Evolutionary conservation across 1,140 invertebrate genomes (phyloP).

Genomic region (Drosophila ogumai): DNA sequence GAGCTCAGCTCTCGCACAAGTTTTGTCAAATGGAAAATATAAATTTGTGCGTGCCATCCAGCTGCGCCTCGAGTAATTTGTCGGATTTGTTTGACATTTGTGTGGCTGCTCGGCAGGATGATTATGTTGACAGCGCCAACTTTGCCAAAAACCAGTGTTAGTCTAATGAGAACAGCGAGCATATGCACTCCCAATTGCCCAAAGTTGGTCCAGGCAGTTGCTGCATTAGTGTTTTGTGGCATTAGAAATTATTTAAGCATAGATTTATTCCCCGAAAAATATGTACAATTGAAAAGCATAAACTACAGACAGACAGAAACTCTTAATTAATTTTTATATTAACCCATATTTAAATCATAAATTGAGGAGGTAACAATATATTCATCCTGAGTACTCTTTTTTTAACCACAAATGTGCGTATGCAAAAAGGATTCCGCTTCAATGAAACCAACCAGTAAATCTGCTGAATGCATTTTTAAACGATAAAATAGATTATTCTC

Average conservation of each 20-base stretch:
- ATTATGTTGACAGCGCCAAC: constrained; percentile 36
- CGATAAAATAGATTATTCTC: constrained; percentile 28
- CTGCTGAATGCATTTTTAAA: constrained; percentile 38
- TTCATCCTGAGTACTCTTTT: background rate
- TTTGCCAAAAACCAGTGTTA: constrained; percentile 33
- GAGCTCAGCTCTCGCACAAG: constrained; percentile 21
- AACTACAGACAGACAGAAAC: background rate
- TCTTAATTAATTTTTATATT: background rate
- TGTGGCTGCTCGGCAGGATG: constrained; percentile 19
- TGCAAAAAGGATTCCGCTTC: constrained; percentile 31
- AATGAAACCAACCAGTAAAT: constrained; percentile 47
- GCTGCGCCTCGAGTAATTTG: constrained; percentile 62
- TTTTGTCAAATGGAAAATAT: constrained; percentile 65
- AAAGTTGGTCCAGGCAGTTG: constrained; percentile 2
- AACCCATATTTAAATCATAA: background rate
- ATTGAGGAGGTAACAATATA: background rate
- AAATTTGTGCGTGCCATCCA: constrained; percentile 57
- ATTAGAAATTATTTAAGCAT: background rate
- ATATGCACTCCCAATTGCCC: constrained; percentile 8
- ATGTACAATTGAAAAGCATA: background rate
- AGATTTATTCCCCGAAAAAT: background rate
- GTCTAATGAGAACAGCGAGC: constrained; percentile 31
- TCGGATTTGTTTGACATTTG: constrained; percentile 73
- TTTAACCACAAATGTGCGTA: background rate
- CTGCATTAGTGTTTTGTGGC: background rate